phyloP scores from a whole-genome alignment of 1,140 invertebrate genomes.

The Argopecten irradians region DNA sequence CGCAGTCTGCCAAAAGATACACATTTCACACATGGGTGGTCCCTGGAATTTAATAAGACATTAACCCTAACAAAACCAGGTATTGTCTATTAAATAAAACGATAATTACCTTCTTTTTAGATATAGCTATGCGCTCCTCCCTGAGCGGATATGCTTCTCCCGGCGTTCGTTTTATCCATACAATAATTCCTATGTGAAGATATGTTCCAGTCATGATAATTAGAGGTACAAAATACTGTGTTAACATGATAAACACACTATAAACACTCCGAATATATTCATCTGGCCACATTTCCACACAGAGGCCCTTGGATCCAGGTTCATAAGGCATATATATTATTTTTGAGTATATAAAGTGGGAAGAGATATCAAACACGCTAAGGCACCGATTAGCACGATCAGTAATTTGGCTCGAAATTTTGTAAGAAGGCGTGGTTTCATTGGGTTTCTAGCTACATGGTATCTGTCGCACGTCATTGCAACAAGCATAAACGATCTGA shows the following conservation, averaged over 20 bases:
- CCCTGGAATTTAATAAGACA: no score
- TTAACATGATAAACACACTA: constrained; percentile 84
- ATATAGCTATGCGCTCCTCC: constrained; percentile 88
- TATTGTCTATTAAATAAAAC: no score
- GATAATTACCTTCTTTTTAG: constrained; percentile 89
- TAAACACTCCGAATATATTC: constrained; percentile 80
- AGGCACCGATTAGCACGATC: constrained; percentile 85
- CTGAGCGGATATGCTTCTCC: constrained; percentile 89
- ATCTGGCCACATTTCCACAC: constrained; percentile 46
- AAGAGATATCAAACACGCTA: constrained; percentile 70
- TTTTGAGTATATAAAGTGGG: constrained; percentile 50
- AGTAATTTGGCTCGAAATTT: constrained; percentile 83
- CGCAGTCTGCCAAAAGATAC: no score
- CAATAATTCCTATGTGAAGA: constrained; percentile 87
- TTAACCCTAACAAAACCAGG: no score
- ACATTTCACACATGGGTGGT: no score
- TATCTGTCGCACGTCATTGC: constrained; percentile 97
- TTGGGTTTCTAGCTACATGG: constrained; percentile 92
- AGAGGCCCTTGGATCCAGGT: constrained; percentile 28
- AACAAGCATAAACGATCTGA: constrained; percentile 92
- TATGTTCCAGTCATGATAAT: constrained; percentile 90
- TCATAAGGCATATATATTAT: constrained; percentile 12
- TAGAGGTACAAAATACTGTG: constrained; percentile 91
- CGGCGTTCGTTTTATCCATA: constrained; percentile 90
- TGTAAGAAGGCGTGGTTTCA: constrained; percentile 87